Evolutionary conservation across 2,888 invertebrate species (phyloP), one percentile per base, ranked within the genome.

Genomic region (Microchrysa polita): DNA sequence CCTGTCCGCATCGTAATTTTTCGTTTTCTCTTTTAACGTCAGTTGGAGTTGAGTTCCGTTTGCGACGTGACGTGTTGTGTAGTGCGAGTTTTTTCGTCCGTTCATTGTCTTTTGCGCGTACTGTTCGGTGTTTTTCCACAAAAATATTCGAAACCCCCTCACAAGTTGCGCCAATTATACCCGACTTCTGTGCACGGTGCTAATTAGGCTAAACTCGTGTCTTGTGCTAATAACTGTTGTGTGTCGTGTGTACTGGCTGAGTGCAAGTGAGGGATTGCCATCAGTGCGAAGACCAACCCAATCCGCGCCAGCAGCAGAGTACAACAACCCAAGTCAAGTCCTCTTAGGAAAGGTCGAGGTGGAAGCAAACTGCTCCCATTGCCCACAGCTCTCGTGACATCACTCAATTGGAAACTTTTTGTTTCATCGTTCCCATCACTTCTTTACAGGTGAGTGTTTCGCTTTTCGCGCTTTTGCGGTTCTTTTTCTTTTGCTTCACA

Each of bases 11-110:
- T n/a, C n/a, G n/a, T n/a, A n/a, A n/a, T 65, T 48, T 16, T 1
- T 18, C n/a, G 10, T 48, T 12, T 1, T 20, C 27, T 48, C 10
- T 20, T 42, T 5, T 27, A 22, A 20, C 7, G 14, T 22, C 65
- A 65, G 65, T 65, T 65, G 48, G 65, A 65, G 65, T 65, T 18
- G 22, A 65, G 22, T 14, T 20, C 20, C 23, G 14, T 61, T 12
- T 16, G 5, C 48, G 65, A 14, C 44, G 16, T 22, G 65, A 22
- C 0, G 65, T 44, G 18, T 65, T 20, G 40, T 42, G 42, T 65
- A 1, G n/a, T 22, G 61, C 40, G n/a, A n/a, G n/a, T n/a, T n/a
- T n/a, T n/a, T n/a, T 16, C 27, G 40, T 59, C 10, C 10, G 23
- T n/a, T 12, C 27, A 1, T 5, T 27, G 27, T 55, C 18, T 55